Base-by-base conservation (phyloP, 2,888 invertebrate species). In the Drosophila helvetica region DNA sequence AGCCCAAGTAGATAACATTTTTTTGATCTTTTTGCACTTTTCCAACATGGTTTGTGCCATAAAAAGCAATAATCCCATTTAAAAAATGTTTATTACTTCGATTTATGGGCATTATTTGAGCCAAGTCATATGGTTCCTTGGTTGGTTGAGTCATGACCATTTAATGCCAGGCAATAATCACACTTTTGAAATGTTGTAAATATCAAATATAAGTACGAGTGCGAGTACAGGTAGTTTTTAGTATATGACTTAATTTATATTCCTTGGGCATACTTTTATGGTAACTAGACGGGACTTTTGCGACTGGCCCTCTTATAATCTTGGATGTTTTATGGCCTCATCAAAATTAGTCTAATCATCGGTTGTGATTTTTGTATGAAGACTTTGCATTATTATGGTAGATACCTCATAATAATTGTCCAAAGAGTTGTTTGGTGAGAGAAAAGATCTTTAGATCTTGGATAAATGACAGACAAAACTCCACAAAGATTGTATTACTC, bases 1-100 rank as follows among this genome's bases (percentile, higher is more conserved):
- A 92, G 92, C 92, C 92, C 92, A 86, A 83, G 79, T 17, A 42
- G 17, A 2, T 12, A 2, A 0, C 3, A 0, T 0, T 38, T 67
- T 66, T 63, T 68, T 50, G 45, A 0, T 10, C 25, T 25, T 25
- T 25, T 27, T 27, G 8, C 12, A 30, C 33, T 33, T 56, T 18
- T 9, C 19, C 12, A 18, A 8, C 1, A n/a, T 17, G 22, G 7
- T 22, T 46, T 42, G 42, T 30, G 15, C 17, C 10, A 45, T 45
- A 17, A 17, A 45, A 18, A 18, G 7, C 15, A 43, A 8, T 43
- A 43, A 43, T 43, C 6, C 7, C 3, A n/a, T 9, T n/a, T 52
- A 10, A 12, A 33, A 52, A 3, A 15, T 9, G 6, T 8, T 15
- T 25, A 8, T 25, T 50, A 9, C 6, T 27, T 25, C 8, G 17